Evolutionary conservation across 2,797 vertebrate species (phyloP).

Genomic region (Anolis apletophallus): DNA sequence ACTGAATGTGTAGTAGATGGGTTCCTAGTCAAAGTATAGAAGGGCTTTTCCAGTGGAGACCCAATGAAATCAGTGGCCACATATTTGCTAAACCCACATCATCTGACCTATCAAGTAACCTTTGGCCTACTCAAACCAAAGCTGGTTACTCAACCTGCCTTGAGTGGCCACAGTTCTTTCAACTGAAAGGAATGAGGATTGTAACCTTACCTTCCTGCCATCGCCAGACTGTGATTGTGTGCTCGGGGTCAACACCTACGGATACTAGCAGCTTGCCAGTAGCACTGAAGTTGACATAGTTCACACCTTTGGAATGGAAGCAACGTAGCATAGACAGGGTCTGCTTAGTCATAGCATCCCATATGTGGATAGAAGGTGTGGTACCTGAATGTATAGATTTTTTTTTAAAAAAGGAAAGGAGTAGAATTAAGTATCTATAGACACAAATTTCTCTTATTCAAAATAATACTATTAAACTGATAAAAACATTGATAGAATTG

Average conservation of each 20-base stretch:
- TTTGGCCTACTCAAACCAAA: background rate
- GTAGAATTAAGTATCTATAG: background rate
- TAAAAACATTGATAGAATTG: slow-evolving; percentile 34
- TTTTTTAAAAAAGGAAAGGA: slow-evolving; percentile 3
- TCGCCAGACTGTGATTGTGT: slow-evolving; percentile 94
- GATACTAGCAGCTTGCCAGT: slow-evolving; percentile 95
- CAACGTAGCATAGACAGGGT: slow-evolving; percentile 94
- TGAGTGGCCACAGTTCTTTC: accelerated
- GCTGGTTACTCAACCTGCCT: background rate
- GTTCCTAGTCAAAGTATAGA: background rate
- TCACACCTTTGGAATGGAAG: slow-evolving; percentile 91
- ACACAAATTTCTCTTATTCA: background rate
- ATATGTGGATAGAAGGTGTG: slow-evolving; percentile 92
- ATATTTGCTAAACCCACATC: no score
- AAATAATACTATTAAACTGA: slow-evolving; percentile 57
- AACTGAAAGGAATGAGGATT: accelerated
- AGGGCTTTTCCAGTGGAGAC: background rate
- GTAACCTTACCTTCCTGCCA: slow-evolving; percentile 92
- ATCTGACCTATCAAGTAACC: no score
- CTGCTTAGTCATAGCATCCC: slow-evolving; percentile 95
- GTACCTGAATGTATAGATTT: slow-evolving; percentile 77
- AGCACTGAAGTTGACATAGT: slow-evolving; percentile 94
- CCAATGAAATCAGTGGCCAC: background rate
- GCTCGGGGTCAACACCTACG: slow-evolving; percentile 92
- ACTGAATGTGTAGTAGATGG: background rate